Evolutionary conservation across 2,113 vertebrate genomes (phyloP).

Genomic region (Microtus pennsylvanicus): DNA sequence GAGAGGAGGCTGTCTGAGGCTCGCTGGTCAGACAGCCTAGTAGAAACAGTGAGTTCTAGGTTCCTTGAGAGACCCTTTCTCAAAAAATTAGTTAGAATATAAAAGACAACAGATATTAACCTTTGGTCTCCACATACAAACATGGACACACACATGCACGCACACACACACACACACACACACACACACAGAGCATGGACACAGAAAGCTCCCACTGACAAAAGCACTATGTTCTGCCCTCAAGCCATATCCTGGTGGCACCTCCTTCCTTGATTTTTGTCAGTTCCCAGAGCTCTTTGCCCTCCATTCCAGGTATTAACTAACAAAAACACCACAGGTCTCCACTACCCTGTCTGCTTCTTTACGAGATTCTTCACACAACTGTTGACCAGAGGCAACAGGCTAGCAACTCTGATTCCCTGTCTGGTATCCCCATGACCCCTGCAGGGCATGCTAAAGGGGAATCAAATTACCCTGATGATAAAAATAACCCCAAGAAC

Average conservation of each 20-base stretch:
- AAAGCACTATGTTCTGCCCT: background rate
- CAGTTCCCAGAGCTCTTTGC: background rate
- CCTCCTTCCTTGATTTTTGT: too few species aligned
- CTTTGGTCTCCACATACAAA: background rate
- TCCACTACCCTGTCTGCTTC: too few species aligned
- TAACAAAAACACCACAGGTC: fast-evolving
- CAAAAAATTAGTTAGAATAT: too few species aligned
- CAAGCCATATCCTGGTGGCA: background rate
- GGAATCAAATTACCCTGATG: too few species aligned
- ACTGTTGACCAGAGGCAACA: background rate
- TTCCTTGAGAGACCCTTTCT: background rate
- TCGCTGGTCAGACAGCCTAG: background rate
- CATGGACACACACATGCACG: background rate
- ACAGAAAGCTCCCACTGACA: background rate
- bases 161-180: background rate
- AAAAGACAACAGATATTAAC: background rate
- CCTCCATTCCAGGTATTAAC: background rate
- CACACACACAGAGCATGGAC: background rate
- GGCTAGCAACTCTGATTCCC: too few species aligned
- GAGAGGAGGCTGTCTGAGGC: background rate
- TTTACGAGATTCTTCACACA: fast-evolving
- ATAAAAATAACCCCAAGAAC: background rate
- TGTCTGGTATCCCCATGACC: background rate
- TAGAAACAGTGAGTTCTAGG: background rate
- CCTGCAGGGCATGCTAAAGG: too few species aligned